Base-by-base conservation (phyloP, 2,113 vertebrate species). In the Ifrita kowaldi region DNA sequence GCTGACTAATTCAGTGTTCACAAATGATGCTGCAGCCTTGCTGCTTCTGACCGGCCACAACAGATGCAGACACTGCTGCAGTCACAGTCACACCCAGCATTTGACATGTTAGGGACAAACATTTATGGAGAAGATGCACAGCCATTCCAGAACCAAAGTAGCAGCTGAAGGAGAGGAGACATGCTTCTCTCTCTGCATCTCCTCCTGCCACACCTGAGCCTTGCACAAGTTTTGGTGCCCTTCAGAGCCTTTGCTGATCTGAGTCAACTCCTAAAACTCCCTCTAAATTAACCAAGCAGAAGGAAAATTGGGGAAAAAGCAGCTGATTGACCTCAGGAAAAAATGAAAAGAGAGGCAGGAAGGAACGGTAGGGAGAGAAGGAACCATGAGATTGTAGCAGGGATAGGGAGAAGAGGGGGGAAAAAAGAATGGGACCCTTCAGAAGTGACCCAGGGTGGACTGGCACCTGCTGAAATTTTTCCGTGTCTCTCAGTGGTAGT, bases 131-230 rank as follows among this genome's bases (percentile, higher is more conserved):
- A 60, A 62, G 20, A 7, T 13, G 16, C 1, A 0, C 2, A n/a
- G n/a, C 27, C 39, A 41, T 47, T 52, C 33, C 47, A 46, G n/a
- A 64, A 44, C 18, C 5, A 20, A 14, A 16, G 21, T 39, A 46
- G 18, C 32, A 47, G 19, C 22, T 49, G 39, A 42, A 59, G 59
- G 78, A 9, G 11, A 37, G 8, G 12, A 46, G 8, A 3, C 4
- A 23, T 20, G 50, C 37, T 41, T 86, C 30, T 20, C 21, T 74
- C 55, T 83, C 7, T 30, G 20, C 10, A 4, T 7, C 18, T 78
- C 15, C 28, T 56, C 13, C n/a, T 47, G n/a, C 27, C 10, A 37
- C 16, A 20, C 0, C 0, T 13, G 41, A 0, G 3, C 6, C 13
- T 50, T 68, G 33, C 60, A 37, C 2, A 3, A 20, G 11, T 21